Conservation (phyloP, 2,113 vertebrate genomes). For the Kryptolebias marmoratus region DNA sequence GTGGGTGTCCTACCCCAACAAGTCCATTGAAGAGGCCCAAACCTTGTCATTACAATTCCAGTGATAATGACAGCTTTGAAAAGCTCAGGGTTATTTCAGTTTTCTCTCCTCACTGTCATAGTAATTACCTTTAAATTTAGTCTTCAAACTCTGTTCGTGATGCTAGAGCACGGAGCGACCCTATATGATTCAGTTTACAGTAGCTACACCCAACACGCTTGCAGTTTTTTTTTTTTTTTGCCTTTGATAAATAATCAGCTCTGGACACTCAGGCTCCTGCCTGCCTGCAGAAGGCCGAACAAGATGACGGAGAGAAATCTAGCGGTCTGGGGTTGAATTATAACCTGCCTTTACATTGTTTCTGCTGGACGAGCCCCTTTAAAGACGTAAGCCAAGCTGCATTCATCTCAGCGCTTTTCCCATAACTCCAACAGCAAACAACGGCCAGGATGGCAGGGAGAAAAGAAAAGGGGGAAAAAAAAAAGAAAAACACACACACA, state of each 20-base stretch:
- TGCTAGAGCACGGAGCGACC: slow-evolving; percentile 61
- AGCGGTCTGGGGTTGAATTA: slow-evolving; percentile 64
- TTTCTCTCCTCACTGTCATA: slow-evolving; percentile 81
- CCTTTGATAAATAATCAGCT: slow-evolving; percentile 64
- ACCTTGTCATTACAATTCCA: slow-evolving; percentile 85
- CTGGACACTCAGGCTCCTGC: slow-evolving; percentile 55
- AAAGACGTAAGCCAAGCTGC: slow-evolving; percentile 69
- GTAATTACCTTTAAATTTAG: slow-evolving; percentile 88
- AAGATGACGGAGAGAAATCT: slow-evolving; percentile 58
- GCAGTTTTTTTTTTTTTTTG: slow-evolving; percentile 53
- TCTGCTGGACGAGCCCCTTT: slow-evolving; percentile 59
- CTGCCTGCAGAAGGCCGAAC: slow-evolving; percentile 47
- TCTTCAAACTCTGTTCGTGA: slow-evolving; percentile 74
- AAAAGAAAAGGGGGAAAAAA: neutral
- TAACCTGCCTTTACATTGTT: slow-evolving; percentile 73
- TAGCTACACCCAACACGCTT: slow-evolving; percentile 77
- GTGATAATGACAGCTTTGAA: slow-evolving; percentile 84
- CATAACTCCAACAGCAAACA: slow-evolving; percentile 62
- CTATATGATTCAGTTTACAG: slow-evolving; percentile 77
- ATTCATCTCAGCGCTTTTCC: slow-evolving; percentile 74
- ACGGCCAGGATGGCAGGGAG: slow-evolving; percentile 35
- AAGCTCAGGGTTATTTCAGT: slow-evolving; percentile 80
- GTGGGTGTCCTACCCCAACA: slow-evolving; percentile 83
- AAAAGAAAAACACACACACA: slow-evolving; percentile 10
- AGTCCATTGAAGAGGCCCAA: slow-evolving; percentile 79